Conservation (phyloP, 2,113 vertebrate species). For the Chaetodon auriga region DNA sequence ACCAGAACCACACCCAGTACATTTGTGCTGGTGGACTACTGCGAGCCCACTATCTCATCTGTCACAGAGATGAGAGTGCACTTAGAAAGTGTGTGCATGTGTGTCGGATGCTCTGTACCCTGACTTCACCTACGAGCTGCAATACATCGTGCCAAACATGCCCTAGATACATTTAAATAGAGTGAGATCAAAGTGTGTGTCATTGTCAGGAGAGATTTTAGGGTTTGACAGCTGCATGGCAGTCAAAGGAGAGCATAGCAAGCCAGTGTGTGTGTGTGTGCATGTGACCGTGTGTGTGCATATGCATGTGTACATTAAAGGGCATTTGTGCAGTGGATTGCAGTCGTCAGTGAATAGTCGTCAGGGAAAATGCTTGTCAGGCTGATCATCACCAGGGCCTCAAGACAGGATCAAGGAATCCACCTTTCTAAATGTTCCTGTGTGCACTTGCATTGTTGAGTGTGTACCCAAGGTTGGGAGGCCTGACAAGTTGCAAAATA, state of each 20-base stretch:
- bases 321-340: constrained; percentile 38
- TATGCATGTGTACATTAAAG: constrained; percentile 14
- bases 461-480: background rate
- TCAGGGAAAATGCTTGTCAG: constrained; percentile 52
- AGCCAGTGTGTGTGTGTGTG: background rate
- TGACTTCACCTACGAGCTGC: constrained; percentile 41
- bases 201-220: constrained; percentile 25
- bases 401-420: constrained; percentile 20
- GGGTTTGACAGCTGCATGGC: constrained; percentile 31
- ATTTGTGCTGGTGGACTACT: constrained; percentile 44
- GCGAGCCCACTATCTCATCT: constrained; percentile 39
- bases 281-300: background rate
- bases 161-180: constrained; percentile 72
- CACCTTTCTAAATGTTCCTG: constrained; percentile 25
- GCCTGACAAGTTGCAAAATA: background rate
- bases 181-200: constrained; percentile 54
- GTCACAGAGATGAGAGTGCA: constrained; percentile 36
- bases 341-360: constrained; percentile 12
- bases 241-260: background rate
- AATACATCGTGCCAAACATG: constrained; percentile 43
- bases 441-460: background rate
- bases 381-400: constrained; percentile 46
- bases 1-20: constrained; percentile 67
- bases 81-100: constrained; percentile 10
- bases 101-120: constrained; percentile 3